phyloP scores from a whole-genome alignment of 2,888 invertebrate species.

The Synanthedon tipuliformis region DNA sequence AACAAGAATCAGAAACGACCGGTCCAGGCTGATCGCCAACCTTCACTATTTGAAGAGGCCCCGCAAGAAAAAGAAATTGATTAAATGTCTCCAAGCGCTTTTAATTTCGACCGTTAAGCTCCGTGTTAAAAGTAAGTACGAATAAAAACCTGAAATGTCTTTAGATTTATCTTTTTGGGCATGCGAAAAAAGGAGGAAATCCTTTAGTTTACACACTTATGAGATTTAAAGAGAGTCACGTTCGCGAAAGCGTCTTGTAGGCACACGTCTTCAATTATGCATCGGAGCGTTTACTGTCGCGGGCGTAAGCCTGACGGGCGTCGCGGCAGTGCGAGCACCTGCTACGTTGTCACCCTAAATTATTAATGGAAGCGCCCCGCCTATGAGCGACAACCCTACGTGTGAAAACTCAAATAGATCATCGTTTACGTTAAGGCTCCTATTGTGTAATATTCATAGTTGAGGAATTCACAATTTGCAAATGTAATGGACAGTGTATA shows the following conservation, averaged over 20 bases:
- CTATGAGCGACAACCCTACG: conserved; percentile 4
- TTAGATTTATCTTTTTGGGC: too few species aligned
- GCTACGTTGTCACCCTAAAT: conserved; percentile 52
- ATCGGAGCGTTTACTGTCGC: conserved; percentile 54
- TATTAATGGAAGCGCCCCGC: conserved; percentile 43
- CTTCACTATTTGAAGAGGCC: too few species aligned
- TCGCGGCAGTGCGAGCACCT: conserved; percentile 41
- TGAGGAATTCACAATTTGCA: background rate
- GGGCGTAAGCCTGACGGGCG: conserved; percentile 16
- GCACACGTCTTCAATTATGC: conserved; percentile 61
- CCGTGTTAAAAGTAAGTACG: too few species aligned
- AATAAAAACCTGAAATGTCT: too few species aligned
- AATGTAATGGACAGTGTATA: too few species aligned
- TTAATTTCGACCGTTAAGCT: too few species aligned
- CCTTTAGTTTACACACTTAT: conserved; percentile 12
- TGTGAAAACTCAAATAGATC: conserved; percentile 5
- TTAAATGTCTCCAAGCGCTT: too few species aligned
- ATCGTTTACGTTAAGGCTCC: background rate
- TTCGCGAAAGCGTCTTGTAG: conserved; percentile 27
- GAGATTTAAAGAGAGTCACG: conserved; percentile 27
- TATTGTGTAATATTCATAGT: background rate
- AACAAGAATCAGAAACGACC: too few species aligned
- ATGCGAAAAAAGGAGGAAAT: background rate
- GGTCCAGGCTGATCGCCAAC: too few species aligned
- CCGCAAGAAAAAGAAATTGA: too few species aligned